Evolutionary conservation across 64 coral and sea anemone genomes (phyloP), one percentile per base, ranked within the genome.

Genomic region (Montipora capricornis): DNA sequence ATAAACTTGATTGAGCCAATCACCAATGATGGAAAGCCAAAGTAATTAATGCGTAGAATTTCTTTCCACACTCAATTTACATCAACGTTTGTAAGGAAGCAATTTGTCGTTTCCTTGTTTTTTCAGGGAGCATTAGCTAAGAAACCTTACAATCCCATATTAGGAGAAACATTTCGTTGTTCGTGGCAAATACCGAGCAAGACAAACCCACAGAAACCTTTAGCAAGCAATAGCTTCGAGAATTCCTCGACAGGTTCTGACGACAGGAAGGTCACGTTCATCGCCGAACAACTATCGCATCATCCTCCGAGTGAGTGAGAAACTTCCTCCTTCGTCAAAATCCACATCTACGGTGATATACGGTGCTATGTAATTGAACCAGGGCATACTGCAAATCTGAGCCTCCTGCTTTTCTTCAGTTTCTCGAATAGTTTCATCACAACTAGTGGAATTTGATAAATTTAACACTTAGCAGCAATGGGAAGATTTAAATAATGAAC

Each of bases 281-380:
- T 96, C 12, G 97, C 94, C 48, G 97, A 99, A 87, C 97, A 99
- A 87, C 80, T 99, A 50, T 99, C 97, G 48, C 97, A 99, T 94
- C 97, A 99, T 80, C 97, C 97, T 53, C 97, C 97, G 73, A 93
- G 97, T 99, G 62, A 91, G 91, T 73, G 66, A 6, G 37, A 37
- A 37, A 37, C 37, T 37, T 37, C 37, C 37, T 37, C 37, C 37
- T 19, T 70, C 69, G 74, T 4, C 5, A 15, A 17, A 76, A 77
- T 61, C 78, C 37, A 37, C 37, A 37, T 37, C 37, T 37, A 37
- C 37, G 37, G 37, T 37, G 37, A 37, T 37, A 1, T 37, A 37
- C 37, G 37, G 37, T 37, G 37, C 37, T 37, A 37, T 37, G 37
- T 37, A 37, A 37, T 37, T 37, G 37, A 37, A 37, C 37, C 37